Evolutionary conservation across 2,113 vertebrate species (phyloP).

Genomic region (Labeo catla): DNA sequence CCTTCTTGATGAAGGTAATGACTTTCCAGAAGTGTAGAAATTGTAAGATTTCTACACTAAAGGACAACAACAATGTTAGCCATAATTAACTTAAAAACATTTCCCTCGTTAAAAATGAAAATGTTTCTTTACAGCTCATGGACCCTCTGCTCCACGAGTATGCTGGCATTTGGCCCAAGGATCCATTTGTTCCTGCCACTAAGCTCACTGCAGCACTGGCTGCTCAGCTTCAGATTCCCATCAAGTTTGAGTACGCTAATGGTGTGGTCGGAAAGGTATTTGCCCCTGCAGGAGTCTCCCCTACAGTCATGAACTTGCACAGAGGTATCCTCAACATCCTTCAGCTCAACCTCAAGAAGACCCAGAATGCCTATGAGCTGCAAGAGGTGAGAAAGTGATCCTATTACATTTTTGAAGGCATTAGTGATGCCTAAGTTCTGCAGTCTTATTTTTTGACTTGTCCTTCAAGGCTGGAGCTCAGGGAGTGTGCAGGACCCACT

Average conservation of each 20-base stretch:
- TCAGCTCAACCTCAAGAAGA: slow-evolving; percentile 79
- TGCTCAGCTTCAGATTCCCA: slow-evolving; percentile 68
- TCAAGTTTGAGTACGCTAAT: slow-evolving; percentile 78
- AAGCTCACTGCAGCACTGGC: slow-evolving; percentile 71
- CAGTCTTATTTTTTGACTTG: background rate
- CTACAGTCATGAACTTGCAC: slow-evolving; percentile 74
- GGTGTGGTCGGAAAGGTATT: slow-evolving; percentile 76
- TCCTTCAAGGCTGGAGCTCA: slow-evolving; percentile 77
- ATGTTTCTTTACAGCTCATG: slow-evolving; percentile 74
- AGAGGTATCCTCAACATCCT: slow-evolving; percentile 79
- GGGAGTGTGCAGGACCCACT: slow-evolving; percentile 84
- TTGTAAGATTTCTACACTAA: background rate
- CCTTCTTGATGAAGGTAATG: slow-evolving; percentile 47
- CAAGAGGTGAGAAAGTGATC: slow-evolving; percentile 69
- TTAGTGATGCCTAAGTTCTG: background rate
- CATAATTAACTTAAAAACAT: no score
- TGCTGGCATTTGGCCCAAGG: slow-evolving; percentile 75
- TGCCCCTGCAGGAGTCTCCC: slow-evolving; percentile 69
- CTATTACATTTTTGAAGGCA: background rate
- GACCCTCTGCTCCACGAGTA: slow-evolving; percentile 73
- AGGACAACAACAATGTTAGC: background rate
- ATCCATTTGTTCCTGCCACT: slow-evolving; percentile 67
- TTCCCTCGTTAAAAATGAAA: background rate
- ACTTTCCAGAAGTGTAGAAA: slow-evolving; percentile 60
- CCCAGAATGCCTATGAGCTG: slow-evolving; percentile 27